phyloP scores from a whole-genome alignment of 2,888 invertebrate genomes.

The Stenodera caucasica region DNA sequence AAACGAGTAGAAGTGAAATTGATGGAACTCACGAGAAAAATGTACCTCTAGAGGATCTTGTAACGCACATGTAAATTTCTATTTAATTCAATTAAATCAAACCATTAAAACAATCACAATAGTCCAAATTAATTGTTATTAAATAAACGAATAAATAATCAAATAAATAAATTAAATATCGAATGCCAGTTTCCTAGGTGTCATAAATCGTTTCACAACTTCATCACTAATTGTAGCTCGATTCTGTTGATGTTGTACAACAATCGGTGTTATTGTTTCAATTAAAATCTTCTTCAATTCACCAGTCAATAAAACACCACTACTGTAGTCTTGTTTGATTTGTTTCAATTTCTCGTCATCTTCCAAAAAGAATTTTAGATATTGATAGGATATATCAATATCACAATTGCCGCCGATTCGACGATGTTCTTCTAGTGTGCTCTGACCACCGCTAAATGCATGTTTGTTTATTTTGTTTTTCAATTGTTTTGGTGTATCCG shows the following conservation, averaged over 20 bases:
- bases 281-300: slow-evolving; percentile 92
- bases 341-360: slow-evolving; percentile 82
- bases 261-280: slow-evolving; percentile 74
- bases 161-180: slow-evolving; percentile 39
- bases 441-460: slow-evolving; percentile 96
- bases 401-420: slow-evolving; percentile 92
- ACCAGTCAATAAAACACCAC: slow-evolving; percentile 89
- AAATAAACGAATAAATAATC: slow-evolving; percentile 18
- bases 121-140: not conserved
- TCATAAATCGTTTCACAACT: slow-evolving; percentile 79
- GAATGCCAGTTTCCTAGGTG: slow-evolving; percentile 74
- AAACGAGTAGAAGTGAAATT: not conserved
- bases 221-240: slow-evolving; percentile 84
- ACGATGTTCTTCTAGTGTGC: slow-evolving; percentile 91
- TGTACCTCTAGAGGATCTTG: not conserved
- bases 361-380: slow-evolving; percentile 92
- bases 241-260: slow-evolving; percentile 80
- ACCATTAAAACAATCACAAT: slow-evolving; percentile 8
- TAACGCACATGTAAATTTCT: not conserved
- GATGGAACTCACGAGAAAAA: not conserved
- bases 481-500: slow-evolving; percentile 92
- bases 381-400: slow-evolving; percentile 94
- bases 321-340: slow-evolving; percentile 73
- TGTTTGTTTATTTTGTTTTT: slow-evolving; percentile 97
- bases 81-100: not conserved